Percentiles rank a stretch among this genome's conserved stretches.
Conservation (phyloP, 1,140 invertebrate genomes). For the Bombus cullumanus region DNA sequence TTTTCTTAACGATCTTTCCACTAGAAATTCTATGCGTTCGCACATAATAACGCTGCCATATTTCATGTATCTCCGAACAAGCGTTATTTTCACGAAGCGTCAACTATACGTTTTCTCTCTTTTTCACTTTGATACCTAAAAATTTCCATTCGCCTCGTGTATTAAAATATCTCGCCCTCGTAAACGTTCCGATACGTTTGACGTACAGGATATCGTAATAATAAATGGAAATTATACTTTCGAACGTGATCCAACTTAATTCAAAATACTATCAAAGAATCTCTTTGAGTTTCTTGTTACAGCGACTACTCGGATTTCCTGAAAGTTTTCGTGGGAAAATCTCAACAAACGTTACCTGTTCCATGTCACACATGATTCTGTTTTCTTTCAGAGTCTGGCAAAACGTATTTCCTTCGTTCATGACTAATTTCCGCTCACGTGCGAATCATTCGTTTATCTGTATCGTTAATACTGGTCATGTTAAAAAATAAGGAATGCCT, state of each 20-base stretch:
- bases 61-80: not conserved
- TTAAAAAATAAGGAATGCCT: not conserved
- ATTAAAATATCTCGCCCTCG: not conserved
- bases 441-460: too few species aligned
- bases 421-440: constrained; percentile 43
- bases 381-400: constrained; percentile 42
- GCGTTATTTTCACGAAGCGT: constrained; percentile 10
- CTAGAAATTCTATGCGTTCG: constrained; percentile 23
- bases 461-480: not conserved
- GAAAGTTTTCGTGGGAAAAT: not conserved
- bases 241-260: not conserved
- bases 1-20: constrained; percentile 35
- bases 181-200: not conserved
- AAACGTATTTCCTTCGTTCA: constrained; percentile 15
- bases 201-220: not conserved
- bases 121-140: not conserved
- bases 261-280: too few species aligned
- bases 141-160: not conserved
- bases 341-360: not conserved
- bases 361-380: constrained; percentile 40
- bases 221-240: not conserved
- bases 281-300: not conserved
- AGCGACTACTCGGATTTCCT: too few species aligned
- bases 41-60: constrained; percentile 25
- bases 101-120: not conserved